A percentile compares a stretch with the other conserved stretches of the same genome.
These are phyloP conservation scores for Leontopithecus rosalia DNA, from an alignment of 2,797 vertebrate species.

Conservation along the genomic window DNA sequence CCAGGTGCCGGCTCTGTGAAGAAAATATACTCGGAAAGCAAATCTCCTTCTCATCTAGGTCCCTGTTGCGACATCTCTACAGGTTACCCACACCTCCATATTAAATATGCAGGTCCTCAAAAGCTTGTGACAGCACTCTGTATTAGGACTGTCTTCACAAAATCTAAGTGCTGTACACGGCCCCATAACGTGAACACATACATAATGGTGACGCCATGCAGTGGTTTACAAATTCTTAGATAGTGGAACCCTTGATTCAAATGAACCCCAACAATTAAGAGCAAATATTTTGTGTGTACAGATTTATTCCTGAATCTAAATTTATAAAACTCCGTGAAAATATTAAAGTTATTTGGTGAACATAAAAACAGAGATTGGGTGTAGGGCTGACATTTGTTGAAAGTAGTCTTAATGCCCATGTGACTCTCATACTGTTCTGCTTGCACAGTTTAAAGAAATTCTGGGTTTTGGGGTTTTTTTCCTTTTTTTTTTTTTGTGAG, in stretches of 20 bases:
- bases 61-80: not conserved
- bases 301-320: not conserved
- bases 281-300: not conserved
- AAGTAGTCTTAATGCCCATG: not conserved
- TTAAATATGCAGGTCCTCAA: not conserved
- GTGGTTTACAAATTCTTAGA: not conserved
- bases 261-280: not conserved
- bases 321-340: not conserved
- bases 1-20: not conserved
- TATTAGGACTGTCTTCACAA: not conserved
- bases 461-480: not conserved
- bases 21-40: not conserved
- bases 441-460: not conserved
- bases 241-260: not conserved
- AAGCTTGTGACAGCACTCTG: not conserved
- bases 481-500: not conserved
- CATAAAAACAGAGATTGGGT: not conserved
- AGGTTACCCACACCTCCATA: not conserved
- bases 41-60: not conserved
- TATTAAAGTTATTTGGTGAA: not conserved
- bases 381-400: not conserved
- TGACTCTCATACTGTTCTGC: not conserved
- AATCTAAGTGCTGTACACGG: rapidly evolving
- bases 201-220: not conserved
- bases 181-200: rapidly evolving